Evolutionary conservation across 2,888 invertebrate species (phyloP).

Genomic region (Epiperipatus broadwayi): DNA sequence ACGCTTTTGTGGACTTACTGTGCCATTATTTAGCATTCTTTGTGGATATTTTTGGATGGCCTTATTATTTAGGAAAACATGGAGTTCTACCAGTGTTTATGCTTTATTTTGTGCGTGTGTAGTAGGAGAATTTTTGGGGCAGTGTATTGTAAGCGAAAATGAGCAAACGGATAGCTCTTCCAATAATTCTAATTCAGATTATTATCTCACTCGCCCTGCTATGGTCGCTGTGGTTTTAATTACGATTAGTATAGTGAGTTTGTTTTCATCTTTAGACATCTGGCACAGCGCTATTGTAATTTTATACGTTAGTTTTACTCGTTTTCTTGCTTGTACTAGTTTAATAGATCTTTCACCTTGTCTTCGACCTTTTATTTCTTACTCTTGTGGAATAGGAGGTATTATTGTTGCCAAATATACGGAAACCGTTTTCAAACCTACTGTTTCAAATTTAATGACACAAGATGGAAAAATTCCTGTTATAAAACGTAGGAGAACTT

Average conservation of each 20-base stretch:
- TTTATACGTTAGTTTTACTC: conserved; percentile 23
- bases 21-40: conserved; percentile 26
- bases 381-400: conserved; percentile 25
- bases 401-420: conserved; percentile 27
- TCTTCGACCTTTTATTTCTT: conserved; percentile 24
- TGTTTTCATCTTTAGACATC: conserved; percentile 25
- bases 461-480: conserved; percentile 26
- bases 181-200: too few relatives aligned
- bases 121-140: conserved; percentile 25
- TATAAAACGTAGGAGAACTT: conserved; percentile 25
- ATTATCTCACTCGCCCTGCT: too few relatives aligned
- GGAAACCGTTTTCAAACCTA: conserved; percentile 26
- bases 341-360: conserved; percentile 22
- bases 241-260: too few relatives aligned
- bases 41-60: conserved; percentile 26
- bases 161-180: too few relatives aligned
- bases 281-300: conserved; percentile 24
- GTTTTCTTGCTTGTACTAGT: conserved; percentile 25
- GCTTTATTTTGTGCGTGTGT: conserved; percentile 26
- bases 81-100: conserved; percentile 28
- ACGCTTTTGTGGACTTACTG: conserved; percentile 23
- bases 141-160: too few relatives aligned
- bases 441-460: conserved; percentile 17
- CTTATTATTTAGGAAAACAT: conserved; percentile 25
- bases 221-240: too few relatives aligned